phyloP scores from a whole-genome alignment of 2,888 invertebrate species.

The Hydrotaea diabolus region DNA sequence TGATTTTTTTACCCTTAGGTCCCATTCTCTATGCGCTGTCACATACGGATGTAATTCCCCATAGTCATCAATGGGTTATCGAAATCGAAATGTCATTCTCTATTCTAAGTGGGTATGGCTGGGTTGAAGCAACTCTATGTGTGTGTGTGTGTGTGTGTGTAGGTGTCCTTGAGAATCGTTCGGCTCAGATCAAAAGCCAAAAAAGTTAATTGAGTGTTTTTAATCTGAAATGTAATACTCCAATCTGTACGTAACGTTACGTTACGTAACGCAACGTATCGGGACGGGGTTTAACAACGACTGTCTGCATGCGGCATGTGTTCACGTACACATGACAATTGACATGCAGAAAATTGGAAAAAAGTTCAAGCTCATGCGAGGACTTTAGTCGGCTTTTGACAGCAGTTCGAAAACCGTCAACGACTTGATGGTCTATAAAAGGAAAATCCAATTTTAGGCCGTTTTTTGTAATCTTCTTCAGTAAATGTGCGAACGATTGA shows the following conservation, averaged over 20 bases:
- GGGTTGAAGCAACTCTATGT: too few species aligned
- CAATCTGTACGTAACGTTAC: not conserved
- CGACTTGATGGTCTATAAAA: not conserved
- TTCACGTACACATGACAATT: not conserved
- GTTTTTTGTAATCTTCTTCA: too few species aligned
- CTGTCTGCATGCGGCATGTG: not conserved
- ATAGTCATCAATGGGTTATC: not conserved
- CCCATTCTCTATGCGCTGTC: too few species aligned
- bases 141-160: not conserved
- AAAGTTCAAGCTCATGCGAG: not conserved
- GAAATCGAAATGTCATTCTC: not conserved
- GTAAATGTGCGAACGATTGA: too few species aligned
- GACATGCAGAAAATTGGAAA: constrained; percentile 6
- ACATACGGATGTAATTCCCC: too few species aligned
- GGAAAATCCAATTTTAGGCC: not conserved
- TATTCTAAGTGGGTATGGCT: too few species aligned
- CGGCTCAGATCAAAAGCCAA: not conserved
- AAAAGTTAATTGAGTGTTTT: constrained; percentile 2
- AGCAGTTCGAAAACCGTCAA: not conserved
- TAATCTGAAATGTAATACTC: not conserved
- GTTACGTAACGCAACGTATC: not conserved
- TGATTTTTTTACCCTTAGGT: too few species aligned
- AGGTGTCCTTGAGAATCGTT: not conserved
- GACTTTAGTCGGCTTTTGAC: not conserved
- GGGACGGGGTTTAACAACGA: not conserved